Evolutionary conservation across 2,797 vertebrate species (phyloP).

Genomic region (Allobates femoralis): DNA sequence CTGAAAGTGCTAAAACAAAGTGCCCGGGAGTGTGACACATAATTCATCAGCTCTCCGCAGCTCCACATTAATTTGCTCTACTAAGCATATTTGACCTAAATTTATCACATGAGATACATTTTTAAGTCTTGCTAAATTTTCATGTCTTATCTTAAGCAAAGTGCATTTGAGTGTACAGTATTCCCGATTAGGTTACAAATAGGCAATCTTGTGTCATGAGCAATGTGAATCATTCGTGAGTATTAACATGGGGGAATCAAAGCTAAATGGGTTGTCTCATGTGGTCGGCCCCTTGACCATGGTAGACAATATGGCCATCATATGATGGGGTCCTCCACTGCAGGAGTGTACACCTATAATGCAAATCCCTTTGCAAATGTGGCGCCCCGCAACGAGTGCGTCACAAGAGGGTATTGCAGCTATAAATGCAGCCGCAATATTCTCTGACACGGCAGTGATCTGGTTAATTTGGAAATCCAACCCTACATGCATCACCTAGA

Average conservation of each 20-base stretch:
- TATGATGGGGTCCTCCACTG: no score
- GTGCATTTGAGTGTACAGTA: constrained; percentile 37
- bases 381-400: no score
- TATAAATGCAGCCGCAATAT: no score
- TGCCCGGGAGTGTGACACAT: neutral
- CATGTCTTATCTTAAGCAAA: constrained; percentile 22
- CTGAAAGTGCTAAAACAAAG: constrained; percentile 15
- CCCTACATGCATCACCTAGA: no score
- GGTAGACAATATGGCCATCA: neutral
- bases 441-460: no score
- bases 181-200: constrained; percentile 29
- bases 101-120: constrained; percentile 34
- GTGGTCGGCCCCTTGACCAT: neutral
- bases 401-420: no score
- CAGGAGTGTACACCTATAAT: no score
- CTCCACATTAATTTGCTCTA: constrained; percentile 35
- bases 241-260: neutral
- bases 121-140: constrained; percentile 34
- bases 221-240: constrained; percentile 15
- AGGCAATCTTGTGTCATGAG: neutral
- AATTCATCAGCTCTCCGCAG: constrained; percentile 1
- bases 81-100: constrained; percentile 41
- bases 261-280: neutral
- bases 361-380: no score
- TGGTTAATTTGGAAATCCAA: no score